phyloP scores from a whole-genome alignment of 2,797 vertebrate species.

The Sciurus carolinensis region DNA sequence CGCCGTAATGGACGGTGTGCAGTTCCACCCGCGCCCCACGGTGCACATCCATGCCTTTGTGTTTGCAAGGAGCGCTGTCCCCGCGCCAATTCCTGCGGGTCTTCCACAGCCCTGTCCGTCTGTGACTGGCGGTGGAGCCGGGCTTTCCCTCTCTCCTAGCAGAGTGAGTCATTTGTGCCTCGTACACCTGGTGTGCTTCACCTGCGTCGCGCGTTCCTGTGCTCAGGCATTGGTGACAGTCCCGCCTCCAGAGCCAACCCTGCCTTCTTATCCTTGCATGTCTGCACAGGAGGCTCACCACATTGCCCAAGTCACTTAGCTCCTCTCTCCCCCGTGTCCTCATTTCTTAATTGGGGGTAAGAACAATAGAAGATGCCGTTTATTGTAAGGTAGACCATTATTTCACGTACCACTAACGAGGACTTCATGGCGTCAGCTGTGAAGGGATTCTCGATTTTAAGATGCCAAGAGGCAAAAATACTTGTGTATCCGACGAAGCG shows the following conservation, averaged over 20 bases:
- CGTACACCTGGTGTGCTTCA: not conserved
- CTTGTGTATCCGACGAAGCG: fast-evolving
- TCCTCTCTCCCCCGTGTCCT: not conserved
- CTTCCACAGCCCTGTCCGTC: not conserved
- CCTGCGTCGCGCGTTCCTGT: fast-evolving
- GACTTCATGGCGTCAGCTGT: no score
- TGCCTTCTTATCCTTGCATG: not conserved
- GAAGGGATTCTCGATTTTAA: not conserved
- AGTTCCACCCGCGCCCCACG: not conserved
- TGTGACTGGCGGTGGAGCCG: not conserved
- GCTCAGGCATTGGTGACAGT: not conserved
- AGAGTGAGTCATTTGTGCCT: not conserved
- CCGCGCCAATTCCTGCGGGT: not conserved
- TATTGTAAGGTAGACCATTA: not conserved
- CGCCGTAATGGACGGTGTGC: not conserved
- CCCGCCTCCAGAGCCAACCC: not conserved
- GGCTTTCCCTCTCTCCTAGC: not conserved
- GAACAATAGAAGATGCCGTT: not conserved
- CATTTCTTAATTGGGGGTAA: not conserved
- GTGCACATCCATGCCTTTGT: not conserved
- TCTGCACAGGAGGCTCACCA: not conserved
- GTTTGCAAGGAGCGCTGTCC: not conserved
- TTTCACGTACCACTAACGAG: not conserved
- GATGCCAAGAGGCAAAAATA: no score
- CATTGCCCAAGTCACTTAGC: not conserved